Evolutionary conservation across 2,888 invertebrate species (phyloP).

Genomic region (Andrena chrysosceles): DNA sequence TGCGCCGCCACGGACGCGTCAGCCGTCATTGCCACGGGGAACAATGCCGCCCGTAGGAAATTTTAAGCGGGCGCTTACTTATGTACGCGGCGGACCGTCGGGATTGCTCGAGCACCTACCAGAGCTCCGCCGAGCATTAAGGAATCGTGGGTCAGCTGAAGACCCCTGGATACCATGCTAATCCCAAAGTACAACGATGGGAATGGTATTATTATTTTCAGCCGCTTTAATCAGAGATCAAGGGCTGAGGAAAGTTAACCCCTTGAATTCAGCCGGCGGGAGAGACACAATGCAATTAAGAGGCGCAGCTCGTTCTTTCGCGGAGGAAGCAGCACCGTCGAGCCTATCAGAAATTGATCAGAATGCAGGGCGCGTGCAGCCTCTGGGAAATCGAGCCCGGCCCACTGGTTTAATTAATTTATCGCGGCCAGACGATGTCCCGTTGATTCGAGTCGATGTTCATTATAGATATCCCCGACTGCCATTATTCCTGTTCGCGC

Average conservation of each 20-base stretch:
- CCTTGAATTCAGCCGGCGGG: background rate
- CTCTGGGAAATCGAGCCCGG: conserved; percentile 49
- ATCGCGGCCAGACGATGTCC: conserved; percentile 55
- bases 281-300: conserved; percentile 21
- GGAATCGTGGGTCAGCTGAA: too few species aligned
- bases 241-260: background rate
- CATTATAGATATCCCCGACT: conserved; percentile 59
- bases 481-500: conserved; percentile 26
- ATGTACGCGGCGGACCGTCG: background rate
- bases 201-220: too few species aligned
- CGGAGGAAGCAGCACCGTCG: background rate
- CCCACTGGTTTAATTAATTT: conserved; percentile 66
- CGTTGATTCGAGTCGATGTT: conserved; percentile 64
- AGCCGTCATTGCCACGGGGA: conserved; percentile 9
- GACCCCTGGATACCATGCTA: too few species aligned
- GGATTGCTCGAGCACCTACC: background rate
- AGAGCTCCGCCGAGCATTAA: too few species aligned
- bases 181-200: too few species aligned
- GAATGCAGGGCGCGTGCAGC: conserved; percentile 48
- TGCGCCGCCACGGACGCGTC: conserved; percentile 23
- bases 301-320: background rate
- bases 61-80: conserved; percentile 15
- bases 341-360: conserved; percentile 52
- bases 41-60: background rate
- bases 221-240: background rate